Percentiles rank a stretch among this genome's conserved stretches.
phyloP scores from a whole-genome alignment of 2,797 vertebrate species.

The Toxotes lorentzi region DNA sequence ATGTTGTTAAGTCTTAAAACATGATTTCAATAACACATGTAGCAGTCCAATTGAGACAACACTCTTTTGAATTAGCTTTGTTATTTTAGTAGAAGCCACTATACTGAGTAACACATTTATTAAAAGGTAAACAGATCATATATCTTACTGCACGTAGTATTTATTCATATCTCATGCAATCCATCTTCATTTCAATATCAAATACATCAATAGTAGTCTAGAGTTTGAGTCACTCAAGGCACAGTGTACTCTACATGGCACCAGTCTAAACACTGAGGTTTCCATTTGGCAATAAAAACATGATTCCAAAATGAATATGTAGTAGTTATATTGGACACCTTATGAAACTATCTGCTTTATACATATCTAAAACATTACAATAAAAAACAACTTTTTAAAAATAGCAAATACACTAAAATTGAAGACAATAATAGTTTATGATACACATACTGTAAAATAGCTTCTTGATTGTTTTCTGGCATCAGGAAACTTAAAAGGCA shows the following conservation, averaged over 20 bases:
- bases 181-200: conserved; percentile 29
- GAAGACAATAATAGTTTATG: conserved; percentile 28
- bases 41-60: not conserved
- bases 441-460: not conserved
- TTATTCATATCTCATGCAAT: conserved; percentile 48
- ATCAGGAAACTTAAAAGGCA: conserved; percentile 9
- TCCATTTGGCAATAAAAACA: conserved; percentile 43
- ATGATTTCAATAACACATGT: not conserved
- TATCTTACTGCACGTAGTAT: conserved; percentile 10
- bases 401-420: conserved; percentile 39
- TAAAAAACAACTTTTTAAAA: conserved; percentile 49
- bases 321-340: not conserved
- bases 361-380: conserved; percentile 34
- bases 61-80: not conserved
- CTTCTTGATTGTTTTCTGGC: conserved; percentile 34
- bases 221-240: conserved; percentile 23
- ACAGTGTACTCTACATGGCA: conserved; percentile 1
- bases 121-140: conserved; percentile 2
- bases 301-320: conserved; percentile 3
- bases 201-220: not conserved
- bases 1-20: not conserved
- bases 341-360: conserved; percentile 36
- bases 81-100: not conserved
- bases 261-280: conserved; percentile 41
- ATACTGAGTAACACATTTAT: not conserved